Conservation (phyloP, 2,113 vertebrate species). For the Gracilinanus agilis region DNA sequence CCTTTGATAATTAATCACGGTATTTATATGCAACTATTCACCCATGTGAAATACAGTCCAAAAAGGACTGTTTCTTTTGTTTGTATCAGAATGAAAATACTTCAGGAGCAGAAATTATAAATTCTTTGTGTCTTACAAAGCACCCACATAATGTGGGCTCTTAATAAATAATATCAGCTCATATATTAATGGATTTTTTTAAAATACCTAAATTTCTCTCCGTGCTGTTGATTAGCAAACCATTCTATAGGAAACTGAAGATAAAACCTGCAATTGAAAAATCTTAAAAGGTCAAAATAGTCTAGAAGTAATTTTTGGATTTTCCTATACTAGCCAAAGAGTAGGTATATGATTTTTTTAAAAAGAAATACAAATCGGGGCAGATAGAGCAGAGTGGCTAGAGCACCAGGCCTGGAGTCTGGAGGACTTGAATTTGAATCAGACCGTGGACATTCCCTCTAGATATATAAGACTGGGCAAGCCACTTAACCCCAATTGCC, state of each 20-base stretch:
- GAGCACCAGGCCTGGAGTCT: too few relatives aligned
- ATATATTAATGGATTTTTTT: constrained; percentile 55
- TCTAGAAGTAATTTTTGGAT: constrained; percentile 73
- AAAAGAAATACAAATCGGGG: constrained; percentile 45
- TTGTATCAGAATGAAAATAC: constrained; percentile 56
- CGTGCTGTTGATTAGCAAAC: constrained; percentile 49
- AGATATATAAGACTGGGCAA: too few relatives aligned
- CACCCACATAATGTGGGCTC: constrained; percentile 20
- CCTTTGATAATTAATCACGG: constrained; percentile 17
- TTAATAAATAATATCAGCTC: constrained; percentile 45
- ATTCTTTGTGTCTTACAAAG: constrained; percentile 42
- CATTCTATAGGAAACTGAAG: constrained; percentile 52
- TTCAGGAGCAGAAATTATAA: constrained; percentile 43
- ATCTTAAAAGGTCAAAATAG: constrained; percentile 73
- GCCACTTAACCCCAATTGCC: too few relatives aligned
- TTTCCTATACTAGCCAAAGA: constrained; percentile 71
- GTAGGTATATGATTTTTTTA: constrained; percentile 59
- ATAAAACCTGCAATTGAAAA: constrained; percentile 48
- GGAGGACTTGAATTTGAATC: too few relatives aligned
- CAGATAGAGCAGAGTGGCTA: too few relatives aligned
- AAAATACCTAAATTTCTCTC: constrained; percentile 54
- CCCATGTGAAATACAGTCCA: background rate
- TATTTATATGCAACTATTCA: constrained; percentile 25
- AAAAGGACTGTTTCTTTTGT: background rate
- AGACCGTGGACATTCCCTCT: too few relatives aligned